Percentiles rank a stretch among this genome's conserved stretches.
Conservation (phyloP, 2,888 invertebrate species). For the Tetrapedia diversipes region DNA sequence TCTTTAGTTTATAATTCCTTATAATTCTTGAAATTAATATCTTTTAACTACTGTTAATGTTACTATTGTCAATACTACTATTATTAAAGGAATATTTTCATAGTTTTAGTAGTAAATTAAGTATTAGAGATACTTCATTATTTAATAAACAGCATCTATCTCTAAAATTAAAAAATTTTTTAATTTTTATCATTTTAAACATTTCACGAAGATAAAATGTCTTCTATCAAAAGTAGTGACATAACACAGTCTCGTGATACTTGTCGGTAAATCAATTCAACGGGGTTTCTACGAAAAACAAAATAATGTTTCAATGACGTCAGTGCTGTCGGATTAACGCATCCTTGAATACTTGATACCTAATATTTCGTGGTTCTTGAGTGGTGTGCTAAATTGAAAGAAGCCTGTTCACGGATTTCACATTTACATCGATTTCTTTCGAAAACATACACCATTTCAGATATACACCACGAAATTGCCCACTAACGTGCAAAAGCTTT, state of each 20-base stretch:
- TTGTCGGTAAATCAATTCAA: slow-evolving; percentile 57
- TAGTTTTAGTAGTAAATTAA: too few species aligned
- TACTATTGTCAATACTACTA: too few species aligned
- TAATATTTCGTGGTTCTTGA: not conserved
- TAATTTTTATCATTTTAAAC: not conserved
- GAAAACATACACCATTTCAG: too few species aligned
- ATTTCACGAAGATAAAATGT: slow-evolving; percentile 21
- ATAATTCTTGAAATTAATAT: too few species aligned
- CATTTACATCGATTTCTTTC: not conserved
- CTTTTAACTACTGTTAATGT: too few species aligned
- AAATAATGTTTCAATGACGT: slow-evolving; percentile 26
- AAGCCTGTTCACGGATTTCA: too few species aligned
- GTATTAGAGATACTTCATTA: too few species aligned
- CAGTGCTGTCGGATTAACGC: slow-evolving; percentile 13
- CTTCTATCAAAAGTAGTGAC: slow-evolving; percentile 49
- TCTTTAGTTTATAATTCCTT: too few species aligned
- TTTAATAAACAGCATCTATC: too few species aligned
- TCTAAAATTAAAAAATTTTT: too few species aligned
- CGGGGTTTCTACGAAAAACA: slow-evolving; percentile 11
- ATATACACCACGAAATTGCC: not conserved
- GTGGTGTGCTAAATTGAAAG: not conserved
- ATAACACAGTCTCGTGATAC: slow-evolving; percentile 60
- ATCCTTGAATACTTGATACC: slow-evolving; percentile 37
- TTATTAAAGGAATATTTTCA: too few species aligned
- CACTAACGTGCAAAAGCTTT: too few species aligned